Evolutionary conservation across 2,888 invertebrate genomes (phyloP).

Genomic region (Ganaspis brasiliensis): DNA sequence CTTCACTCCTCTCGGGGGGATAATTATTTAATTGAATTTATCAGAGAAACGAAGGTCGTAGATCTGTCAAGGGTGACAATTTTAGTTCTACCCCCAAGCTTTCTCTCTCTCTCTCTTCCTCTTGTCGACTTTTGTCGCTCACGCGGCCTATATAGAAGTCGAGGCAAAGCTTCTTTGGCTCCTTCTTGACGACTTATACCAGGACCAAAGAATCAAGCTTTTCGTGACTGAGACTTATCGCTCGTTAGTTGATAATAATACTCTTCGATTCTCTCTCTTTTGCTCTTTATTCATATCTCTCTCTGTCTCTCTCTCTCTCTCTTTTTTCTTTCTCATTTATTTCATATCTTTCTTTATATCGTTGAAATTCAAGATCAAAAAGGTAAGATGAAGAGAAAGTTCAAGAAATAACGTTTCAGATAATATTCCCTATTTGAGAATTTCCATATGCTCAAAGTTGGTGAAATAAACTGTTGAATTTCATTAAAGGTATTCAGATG

Average conservation of each 20-base stretch:
- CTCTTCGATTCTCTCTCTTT: slow-evolving; percentile 1
- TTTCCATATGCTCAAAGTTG: too few species aligned
- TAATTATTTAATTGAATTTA: slow-evolving; percentile 80
- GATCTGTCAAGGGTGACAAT: slow-evolving; percentile 72
- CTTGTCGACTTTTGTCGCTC: slow-evolving; percentile 18
- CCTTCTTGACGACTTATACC: slow-evolving; percentile 2
- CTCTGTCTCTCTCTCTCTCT: not conserved
- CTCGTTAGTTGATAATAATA: slow-evolving; percentile 37
- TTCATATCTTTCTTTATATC: too few species aligned
- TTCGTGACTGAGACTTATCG: slow-evolving; percentile 35
- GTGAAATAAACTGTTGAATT: too few species aligned
- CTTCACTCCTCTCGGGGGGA: slow-evolving; percentile 67
- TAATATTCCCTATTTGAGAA: not conserved
- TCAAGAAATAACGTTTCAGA: slow-evolving; percentile 1
- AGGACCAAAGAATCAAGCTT: slow-evolving; percentile 35
- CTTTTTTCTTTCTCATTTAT: too few species aligned
- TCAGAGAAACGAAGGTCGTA: slow-evolving; percentile 67
- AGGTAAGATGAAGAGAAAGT: not conserved
- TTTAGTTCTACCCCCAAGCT: slow-evolving; percentile 55
- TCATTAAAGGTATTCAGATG: too few species aligned
- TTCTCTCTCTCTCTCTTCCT: not conserved
- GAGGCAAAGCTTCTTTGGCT: slow-evolving; percentile 34
- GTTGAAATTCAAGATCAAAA: slow-evolving; percentile 19
- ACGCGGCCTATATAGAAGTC: slow-evolving; percentile 22
- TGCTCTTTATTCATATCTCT: not conserved